Percentiles rank a stretch among this genome's conserved stretches.
Evolutionary conservation across 2,888 invertebrate species (phyloP).

Genomic region (Pogonocherus hispidulus): DNA sequence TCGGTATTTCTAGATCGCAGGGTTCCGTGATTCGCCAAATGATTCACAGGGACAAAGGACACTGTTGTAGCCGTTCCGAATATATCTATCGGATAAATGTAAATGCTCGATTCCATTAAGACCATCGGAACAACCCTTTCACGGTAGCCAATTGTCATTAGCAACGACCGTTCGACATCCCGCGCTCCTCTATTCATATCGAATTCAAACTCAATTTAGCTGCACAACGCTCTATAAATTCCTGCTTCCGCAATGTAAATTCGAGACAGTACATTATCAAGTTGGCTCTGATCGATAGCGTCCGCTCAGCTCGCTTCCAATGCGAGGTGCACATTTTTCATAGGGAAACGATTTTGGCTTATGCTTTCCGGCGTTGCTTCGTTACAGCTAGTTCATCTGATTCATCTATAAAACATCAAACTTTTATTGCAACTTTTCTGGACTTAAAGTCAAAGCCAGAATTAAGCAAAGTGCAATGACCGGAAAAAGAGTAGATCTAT

Average conservation of each 20-base stretch:
- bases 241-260: slow-evolving; percentile 60
- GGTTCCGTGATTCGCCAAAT: slow-evolving; percentile 34
- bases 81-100: slow-evolving; percentile 59
- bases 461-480: too few relatives aligned
- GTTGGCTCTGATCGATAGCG: slow-evolving; percentile 49
- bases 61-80: slow-evolving; percentile 44
- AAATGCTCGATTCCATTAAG: slow-evolving; percentile 64
- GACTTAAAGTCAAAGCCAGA: too few relatives aligned
- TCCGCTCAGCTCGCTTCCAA: slow-evolving; percentile 34
- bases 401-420: too few relatives aligned
- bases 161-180: slow-evolving; percentile 60
- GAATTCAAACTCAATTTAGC: slow-evolving; percentile 65
- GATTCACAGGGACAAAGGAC: slow-evolving; percentile 46
- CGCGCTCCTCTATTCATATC: slow-evolving; percentile 63
- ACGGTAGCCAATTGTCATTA: slow-evolving; percentile 66
- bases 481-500: too few relatives aligned
- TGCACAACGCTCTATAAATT: slow-evolving; percentile 62
- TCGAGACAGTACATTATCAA: slow-evolving; percentile 53
- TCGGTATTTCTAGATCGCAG: neutral
- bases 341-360: neutral
- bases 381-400: too few relatives aligned
- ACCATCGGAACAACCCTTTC: slow-evolving; percentile 61
- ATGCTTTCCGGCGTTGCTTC: too few relatives aligned
- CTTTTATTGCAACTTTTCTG: too few relatives aligned
- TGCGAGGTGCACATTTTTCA: neutral